These are phyloP conservation scores for Papilio xuthus DNA, from an alignment of 1,140 invertebrate species.

Conservation along the genomic window DNA sequence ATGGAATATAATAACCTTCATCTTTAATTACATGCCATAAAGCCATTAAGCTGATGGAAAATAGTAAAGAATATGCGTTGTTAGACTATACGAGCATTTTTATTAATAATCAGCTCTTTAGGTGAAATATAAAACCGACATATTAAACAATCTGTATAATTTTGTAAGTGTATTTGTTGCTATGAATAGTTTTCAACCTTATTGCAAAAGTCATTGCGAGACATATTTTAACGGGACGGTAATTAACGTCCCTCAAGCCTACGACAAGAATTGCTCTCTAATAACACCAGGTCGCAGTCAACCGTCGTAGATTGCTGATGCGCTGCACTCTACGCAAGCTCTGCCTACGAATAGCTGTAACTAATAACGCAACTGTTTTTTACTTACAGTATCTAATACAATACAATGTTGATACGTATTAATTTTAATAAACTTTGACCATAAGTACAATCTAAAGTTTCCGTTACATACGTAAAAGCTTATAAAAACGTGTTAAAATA, in stretches of 20 bases:
- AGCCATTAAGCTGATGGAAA: too few species aligned
- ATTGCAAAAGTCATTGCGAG: background rate
- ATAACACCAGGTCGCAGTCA: slow-evolving; percentile 69
- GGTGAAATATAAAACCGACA: background rate
- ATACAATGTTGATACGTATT: slow-evolving; percentile 33
- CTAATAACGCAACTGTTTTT: slow-evolving; percentile 72
- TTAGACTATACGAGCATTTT: background rate
- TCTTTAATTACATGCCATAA: too few species aligned
- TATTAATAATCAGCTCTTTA: background rate
- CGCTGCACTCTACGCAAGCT: slow-evolving; percentile 43
- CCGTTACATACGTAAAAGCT: slow-evolving; percentile 29
- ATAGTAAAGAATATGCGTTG: background rate
- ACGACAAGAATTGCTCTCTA: slow-evolving; percentile 72
- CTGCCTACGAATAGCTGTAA: slow-evolving; percentile 64
- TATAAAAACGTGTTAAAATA: background rate
- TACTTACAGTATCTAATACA: slow-evolving; percentile 50
- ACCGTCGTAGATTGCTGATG: slow-evolving; percentile 75
- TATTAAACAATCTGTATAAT: background rate
- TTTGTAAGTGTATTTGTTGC: slow-evolving; percentile 31
- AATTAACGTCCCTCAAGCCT: background rate
- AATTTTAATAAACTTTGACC: background rate
- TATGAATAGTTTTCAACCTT: background rate
- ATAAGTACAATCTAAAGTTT: slow-evolving; percentile 39
- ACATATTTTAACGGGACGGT: background rate
- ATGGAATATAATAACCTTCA: too few species aligned